phyloP scores from a whole-genome alignment of 2,113 vertebrate species.

The human region DNA sequence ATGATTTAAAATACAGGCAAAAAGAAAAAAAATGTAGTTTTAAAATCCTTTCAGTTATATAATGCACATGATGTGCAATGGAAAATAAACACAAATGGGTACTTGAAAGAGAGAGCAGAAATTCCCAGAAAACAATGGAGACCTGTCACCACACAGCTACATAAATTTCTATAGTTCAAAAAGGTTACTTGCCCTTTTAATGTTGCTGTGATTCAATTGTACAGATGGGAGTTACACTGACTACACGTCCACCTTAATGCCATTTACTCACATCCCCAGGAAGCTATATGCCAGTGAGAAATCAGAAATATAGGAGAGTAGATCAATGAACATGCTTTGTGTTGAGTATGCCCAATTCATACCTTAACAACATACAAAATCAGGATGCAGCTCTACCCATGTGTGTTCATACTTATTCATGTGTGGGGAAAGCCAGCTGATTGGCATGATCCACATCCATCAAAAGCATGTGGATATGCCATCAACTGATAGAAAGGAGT shows the following conservation, averaged over 20 bases:
- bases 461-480: neutral
- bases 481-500: neutral
- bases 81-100: neutral
- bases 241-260: neutral
- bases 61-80: neutral
- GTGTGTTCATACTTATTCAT: neutral
- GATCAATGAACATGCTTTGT: neutral
- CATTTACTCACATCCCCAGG: neutral
- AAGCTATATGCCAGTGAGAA: neutral
- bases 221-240: neutral
- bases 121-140: neutral
- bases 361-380: neutral
- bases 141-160: neutral
- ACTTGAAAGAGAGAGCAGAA: neutral
- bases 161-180: neutral
- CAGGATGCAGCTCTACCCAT: neutral
- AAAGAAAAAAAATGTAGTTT: neutral
- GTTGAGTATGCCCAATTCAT: neutral
- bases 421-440: neutral
- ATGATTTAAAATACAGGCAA: neutral
- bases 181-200: neutral
- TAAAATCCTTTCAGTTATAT: neutral
- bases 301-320: neutral
- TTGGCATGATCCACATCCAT: neutral
- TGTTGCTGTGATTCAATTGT: neutral